Conservation (phyloP, 2,113 vertebrate genomes). For the Donacobius atricapilla region DNA sequence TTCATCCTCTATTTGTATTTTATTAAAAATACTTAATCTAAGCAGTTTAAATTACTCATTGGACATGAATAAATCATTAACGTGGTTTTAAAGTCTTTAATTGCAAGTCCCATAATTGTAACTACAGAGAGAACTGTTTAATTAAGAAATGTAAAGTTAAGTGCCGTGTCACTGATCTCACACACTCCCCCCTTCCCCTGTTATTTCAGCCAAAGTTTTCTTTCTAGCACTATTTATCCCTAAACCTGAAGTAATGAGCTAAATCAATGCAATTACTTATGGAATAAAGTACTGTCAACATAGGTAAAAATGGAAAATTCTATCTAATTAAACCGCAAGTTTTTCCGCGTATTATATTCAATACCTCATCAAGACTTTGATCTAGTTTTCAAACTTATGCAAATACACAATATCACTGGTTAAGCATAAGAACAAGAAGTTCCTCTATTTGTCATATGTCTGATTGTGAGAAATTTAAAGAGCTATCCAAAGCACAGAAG, state of each 20-base stretch:
- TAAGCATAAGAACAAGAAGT: not conserved
- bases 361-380: not conserved
- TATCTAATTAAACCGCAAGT: not conserved
- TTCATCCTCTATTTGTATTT: not conserved
- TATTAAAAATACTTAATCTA: not conserved
- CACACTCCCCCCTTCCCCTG: rapidly evolving
- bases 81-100: not conserved
- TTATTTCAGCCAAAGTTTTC: not conserved
- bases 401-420: not conserved
- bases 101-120: not conserved
- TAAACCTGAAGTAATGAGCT: not conserved
- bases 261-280: not conserved
- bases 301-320: not conserved
- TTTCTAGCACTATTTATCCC: not conserved
- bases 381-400: not conserved
- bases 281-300: not conserved
- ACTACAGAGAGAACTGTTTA: not conserved
- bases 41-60: not conserved
- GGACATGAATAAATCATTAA: not conserved
- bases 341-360: not conserved
- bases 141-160: not conserved
- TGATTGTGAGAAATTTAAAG: not conserved
- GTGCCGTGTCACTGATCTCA: not conserved
- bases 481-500: not conserved
- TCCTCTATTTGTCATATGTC: not conserved